Evolutionary conservation across 2,888 invertebrate species (phyloP), one percentile per base, ranked within the genome.

Genomic region (Selenia dentaria): DNA sequence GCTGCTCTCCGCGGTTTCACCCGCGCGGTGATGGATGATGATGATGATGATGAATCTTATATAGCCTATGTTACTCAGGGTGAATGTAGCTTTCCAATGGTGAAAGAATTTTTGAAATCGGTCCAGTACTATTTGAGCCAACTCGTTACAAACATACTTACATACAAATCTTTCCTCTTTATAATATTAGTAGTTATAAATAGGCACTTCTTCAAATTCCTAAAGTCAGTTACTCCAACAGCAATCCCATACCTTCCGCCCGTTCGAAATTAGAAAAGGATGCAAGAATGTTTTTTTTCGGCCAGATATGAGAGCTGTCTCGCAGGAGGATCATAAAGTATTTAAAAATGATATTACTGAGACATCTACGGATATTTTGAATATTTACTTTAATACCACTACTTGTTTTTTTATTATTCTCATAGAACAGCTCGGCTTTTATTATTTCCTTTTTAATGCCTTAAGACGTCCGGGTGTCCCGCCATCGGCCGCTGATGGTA

Each of bases 341-440:
- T 79, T 79, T 73, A 71, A 77, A 81, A 81, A 79, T 78, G 72
- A 80, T 80, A 78, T 74, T 74, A 74, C 73, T 53, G 55, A 62
- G 67, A 51, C 48, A 37, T 50, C 45, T 36, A 24, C 32, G 51
- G 40, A 74, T 76, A 70, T 69, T 74, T 72, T 64, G 65, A 67
- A 78, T 79, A 73, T 77, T 77, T 78, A 66, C 72, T 72, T 73
- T 72, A 67, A 40, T 40, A 67, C 41, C 41, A 9, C 26, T 60
- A 62, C 56, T 62, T 56, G 52, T 62, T 59, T 63, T 64, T 66
- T 60, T 40, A 20, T 42, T 20, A 14, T 22, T 45, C 56, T 61
- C 64, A 67, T 67, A 67, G 64, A 62, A 42, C 52, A 47, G 42
- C 29, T 32, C 46, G 54, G 50, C 53, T 59, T 54, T 26, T 35